Evolutionary conservation across 2,888 invertebrate genomes (phyloP), one percentile per base, ranked within the genome.

Genomic region (Lutraria lutraria): DNA sequence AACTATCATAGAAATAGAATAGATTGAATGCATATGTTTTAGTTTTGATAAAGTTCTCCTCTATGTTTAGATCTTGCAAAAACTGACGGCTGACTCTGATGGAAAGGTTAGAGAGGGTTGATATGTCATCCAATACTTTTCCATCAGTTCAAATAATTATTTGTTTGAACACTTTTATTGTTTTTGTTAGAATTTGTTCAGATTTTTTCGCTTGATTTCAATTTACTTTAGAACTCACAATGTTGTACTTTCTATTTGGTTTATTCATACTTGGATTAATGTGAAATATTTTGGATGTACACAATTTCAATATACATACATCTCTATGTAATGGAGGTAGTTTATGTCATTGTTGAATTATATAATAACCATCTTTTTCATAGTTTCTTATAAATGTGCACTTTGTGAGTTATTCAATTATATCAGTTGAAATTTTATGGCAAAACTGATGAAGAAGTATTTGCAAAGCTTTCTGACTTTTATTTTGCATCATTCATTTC

Each of bases 31-130:
- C 8, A 0, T 25, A 68, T 68, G n/a, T 68, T 25, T 6, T 25
- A 68, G 63, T 68, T 68, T 6, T 68, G 63, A 68, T 34, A 19
- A 10, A 19, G 34, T 76, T 63, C 8, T 83, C 8, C 72, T 68
- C n/a, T 83, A 34, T 86, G 31, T 53, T n/a, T 31, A 86, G 86
- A 56, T 31, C 13, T 19, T 56, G 80, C 29, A 81, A 60, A 43
- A 43, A 10, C 56, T 56, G n/a, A 86, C 52, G 54, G 54, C 63
- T 29, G 86, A 81, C 52, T 16, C 68, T 29, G 86, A 86, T 86
- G 86, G 86, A 25, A 86, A 86, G 86, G 86, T 86, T 81, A 81
- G 86, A 81, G 56, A 54, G 72, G 79, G 60, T 13, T 34, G n/a
- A 85, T 60, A 54, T 72, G 15, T 76, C 34, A 76, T 76, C 15